These are phyloP conservation scores for Phalera bucephala DNA, from an alignment of 2,888 invertebrate genomes.

Conservation along the genomic window DNA sequence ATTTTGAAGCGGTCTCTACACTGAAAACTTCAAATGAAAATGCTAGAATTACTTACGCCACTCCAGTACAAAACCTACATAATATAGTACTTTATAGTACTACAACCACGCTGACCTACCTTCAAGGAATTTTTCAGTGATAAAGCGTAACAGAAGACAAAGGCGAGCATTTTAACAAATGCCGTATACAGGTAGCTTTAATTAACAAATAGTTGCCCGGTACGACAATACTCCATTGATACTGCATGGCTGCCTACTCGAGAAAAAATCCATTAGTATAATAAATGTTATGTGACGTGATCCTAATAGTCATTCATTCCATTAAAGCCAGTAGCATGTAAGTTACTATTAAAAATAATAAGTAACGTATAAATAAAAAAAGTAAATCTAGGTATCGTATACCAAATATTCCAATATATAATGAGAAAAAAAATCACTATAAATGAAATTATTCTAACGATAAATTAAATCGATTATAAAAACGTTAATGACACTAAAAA, in stretches of 20 bases:
- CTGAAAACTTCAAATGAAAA: constrained; percentile 38
- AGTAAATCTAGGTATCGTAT: background rate
- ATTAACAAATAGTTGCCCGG: constrained; percentile 23
- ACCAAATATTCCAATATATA: too few relatives aligned
- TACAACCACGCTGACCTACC: constrained; percentile 5
- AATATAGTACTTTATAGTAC: too few relatives aligned
- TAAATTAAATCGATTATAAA: too few relatives aligned
- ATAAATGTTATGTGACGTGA: constrained; percentile 7
- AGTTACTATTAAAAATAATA: constrained; percentile 2
- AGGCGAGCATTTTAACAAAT: constrained; percentile 11
- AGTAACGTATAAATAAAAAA: background rate
- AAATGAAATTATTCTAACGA: too few relatives aligned
- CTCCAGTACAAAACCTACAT: background rate
- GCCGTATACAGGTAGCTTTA: constrained; percentile 14
- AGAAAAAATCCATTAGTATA: constrained; percentile 13
- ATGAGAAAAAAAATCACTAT: too few relatives aligned
- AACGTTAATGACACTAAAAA: too few relatives aligned
- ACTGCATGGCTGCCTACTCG: constrained; percentile 38
- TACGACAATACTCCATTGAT: constrained; percentile 15
- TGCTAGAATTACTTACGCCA: constrained; percentile 23
- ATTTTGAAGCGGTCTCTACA: constrained; percentile 43
- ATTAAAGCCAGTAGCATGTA: constrained; percentile 4
- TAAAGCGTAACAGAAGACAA: constrained; percentile 5
- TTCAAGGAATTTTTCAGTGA: constrained; percentile 35
- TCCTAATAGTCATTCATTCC: constrained; percentile 5